Evolutionary conservation across 2,113 vertebrate species (phyloP).

Genomic region (Heteronetta atricapilla): DNA sequence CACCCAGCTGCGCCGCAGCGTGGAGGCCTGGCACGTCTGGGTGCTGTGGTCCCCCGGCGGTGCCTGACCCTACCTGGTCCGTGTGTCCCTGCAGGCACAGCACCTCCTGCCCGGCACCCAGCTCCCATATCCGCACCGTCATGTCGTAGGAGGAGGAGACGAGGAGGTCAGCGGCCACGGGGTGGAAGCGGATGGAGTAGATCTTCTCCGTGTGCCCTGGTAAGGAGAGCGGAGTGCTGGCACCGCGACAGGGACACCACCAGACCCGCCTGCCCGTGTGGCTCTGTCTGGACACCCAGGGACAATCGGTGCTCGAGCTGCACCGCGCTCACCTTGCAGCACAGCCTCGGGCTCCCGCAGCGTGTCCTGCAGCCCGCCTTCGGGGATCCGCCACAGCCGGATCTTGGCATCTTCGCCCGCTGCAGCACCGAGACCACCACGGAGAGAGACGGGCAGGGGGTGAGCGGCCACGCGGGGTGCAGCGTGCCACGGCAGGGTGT

Average conservation of each 20-base stretch:
- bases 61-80: slow-evolving; percentile 84
- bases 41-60: background rate
- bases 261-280: background rate
- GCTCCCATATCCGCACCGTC: slow-evolving; percentile 88
- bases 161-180: slow-evolving; percentile 83
- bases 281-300: background rate
- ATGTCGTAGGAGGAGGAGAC: slow-evolving; percentile 94
- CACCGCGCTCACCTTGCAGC: slow-evolving; percentile 79
- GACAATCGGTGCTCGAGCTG: background rate
- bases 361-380: slow-evolving; percentile 82
- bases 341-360: slow-evolving; percentile 83
- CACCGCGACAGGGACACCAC: fast-evolving
- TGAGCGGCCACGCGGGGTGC: no score
- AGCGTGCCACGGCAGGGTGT: background rate
- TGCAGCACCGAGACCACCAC: background rate
- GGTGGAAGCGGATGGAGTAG: slow-evolving; percentile 93
- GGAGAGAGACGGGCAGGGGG: background rate
- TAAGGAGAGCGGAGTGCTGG: background rate
- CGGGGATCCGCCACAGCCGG: slow-evolving; percentile 87
- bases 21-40: background rate
- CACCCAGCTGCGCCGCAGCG: background rate
- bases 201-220: slow-evolving; percentile 96
- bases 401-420: slow-evolving; percentile 94
- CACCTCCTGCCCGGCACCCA: slow-evolving; percentile 73
- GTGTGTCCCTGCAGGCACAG: slow-evolving; percentile 85